phyloP scores from a whole-genome alignment of 2,888 invertebrate genomes.

The Stenichneumon culpator region DNA sequence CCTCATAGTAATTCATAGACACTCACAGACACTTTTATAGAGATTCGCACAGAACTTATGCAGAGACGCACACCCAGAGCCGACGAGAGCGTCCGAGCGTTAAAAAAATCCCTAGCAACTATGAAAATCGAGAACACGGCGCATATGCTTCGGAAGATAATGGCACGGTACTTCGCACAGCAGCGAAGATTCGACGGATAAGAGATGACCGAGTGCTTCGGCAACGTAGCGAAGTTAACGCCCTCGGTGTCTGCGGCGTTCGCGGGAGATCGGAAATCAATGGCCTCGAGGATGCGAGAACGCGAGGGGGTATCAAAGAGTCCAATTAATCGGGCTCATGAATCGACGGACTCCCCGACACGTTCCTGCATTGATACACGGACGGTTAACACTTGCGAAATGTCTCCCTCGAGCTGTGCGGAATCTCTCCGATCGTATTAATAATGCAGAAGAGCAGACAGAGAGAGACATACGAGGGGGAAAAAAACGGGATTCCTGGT shows the following conservation, averaged over 20 bases:
- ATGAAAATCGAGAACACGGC: neutral
- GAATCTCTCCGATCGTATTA: neutral
- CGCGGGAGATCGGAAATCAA: conserved; percentile 1
- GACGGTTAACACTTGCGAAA: neutral
- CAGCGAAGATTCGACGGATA: neutral
- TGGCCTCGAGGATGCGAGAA: neutral
- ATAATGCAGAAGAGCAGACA: conserved; percentile 30
- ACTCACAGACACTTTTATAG: neutral
- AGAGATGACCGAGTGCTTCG: neutral
- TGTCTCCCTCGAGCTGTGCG: neutral
- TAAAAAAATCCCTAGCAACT: neutral
- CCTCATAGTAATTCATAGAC: no score
- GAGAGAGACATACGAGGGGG: neutral
- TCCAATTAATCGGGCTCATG: neutral
- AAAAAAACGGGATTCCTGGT: conserved; percentile 1
- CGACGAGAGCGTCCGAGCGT: neutral
- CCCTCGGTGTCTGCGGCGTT: neutral
- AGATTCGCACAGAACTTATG: neutral
- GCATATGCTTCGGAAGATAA: neutral
- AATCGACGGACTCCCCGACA: neutral
- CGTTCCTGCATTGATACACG: neutral
- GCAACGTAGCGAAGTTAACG: neutral
- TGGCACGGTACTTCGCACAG: neutral
- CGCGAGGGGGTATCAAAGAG: neutral
- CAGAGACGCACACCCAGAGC: no score